A percentile compares a stretch with the other conserved stretches of the same genome.
Conservation (phyloP, 2,888 invertebrate genomes). For the Spilarctia lutea region DNA sequence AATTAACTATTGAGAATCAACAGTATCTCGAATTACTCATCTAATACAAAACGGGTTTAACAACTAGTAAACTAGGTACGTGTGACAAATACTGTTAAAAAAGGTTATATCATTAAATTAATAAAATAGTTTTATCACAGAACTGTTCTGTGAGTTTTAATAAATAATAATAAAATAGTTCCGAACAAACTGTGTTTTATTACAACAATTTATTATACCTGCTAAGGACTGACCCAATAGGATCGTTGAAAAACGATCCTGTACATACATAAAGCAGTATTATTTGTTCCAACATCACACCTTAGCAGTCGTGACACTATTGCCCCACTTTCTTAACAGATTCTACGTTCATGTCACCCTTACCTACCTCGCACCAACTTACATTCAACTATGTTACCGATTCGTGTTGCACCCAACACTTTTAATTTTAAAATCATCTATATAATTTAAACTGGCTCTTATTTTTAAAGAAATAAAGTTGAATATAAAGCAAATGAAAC, state of each 20-base stretch:
- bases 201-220: not conserved
- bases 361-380: constrained; percentile 32
- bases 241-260: not conserved
- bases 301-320: constrained; percentile 27
- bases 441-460: constrained; percentile 9
- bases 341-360: constrained; percentile 45
- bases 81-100: no score
- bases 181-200: not conserved
- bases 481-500: not conserved
- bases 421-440: constrained; percentile 25
- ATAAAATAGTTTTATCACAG: no score
- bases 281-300: constrained; percentile 38
- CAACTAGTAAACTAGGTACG: no score
- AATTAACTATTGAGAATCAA: no score
- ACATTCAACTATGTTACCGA: constrained; percentile 36
- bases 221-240: not conserved
- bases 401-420: constrained; percentile 51
- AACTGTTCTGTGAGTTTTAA: no score
- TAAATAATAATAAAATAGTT: not conserved
- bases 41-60: no score
- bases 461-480: not conserved
- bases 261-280: constrained; percentile 11
- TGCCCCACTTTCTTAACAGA: constrained; percentile 45
- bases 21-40: no score
- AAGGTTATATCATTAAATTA: not conserved